Percentiles rank a stretch among this genome's conserved stretches.
These are phyloP conservation scores for Drosophila yooni DNA, from an alignment of 2,888 invertebrate genomes.

Conservation along the genomic window DNA sequence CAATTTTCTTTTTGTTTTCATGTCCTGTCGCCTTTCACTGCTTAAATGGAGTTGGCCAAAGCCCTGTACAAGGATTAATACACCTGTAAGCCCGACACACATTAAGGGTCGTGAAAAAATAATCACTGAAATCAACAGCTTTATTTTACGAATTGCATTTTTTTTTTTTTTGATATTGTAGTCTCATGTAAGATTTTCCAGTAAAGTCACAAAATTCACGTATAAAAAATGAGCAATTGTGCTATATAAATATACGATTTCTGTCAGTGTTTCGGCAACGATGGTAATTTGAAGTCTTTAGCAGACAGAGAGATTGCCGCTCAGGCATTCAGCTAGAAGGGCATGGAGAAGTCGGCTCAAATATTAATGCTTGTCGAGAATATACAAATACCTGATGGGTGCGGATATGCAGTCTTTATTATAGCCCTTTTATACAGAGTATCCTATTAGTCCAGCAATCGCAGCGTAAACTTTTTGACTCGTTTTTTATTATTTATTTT, in stretches of 20 bases:
- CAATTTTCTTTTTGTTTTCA: constrained; percentile 8
- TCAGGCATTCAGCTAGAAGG: too few relatives aligned
- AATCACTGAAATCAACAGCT: neutral
- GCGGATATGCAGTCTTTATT: neutral
- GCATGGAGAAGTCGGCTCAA: neutral
- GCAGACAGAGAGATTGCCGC: too few relatives aligned
- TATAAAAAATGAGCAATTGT: neutral
- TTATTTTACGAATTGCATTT: too few relatives aligned
- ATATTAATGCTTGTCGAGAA: neutral
- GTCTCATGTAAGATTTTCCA: neutral
- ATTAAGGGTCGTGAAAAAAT: neutral
- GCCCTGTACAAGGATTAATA: neutral
- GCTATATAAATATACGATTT: neutral
- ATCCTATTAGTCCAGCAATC: neutral
- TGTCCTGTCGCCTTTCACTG: neutral
- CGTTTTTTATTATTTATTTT: constrained; percentile 33
- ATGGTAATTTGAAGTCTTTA: neutral
- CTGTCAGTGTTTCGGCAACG: neutral
- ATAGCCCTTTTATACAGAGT: neutral
- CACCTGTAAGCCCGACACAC: neutral
- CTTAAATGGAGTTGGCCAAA: neutral
- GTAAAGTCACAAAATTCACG: too few relatives aligned
- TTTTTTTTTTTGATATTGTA: neutral
- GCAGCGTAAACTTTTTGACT: neutral
- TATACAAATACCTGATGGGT: neutral